Percentiles rank a stretch among this genome's conserved stretches.
Evolutionary conservation across 1,140 invertebrate species (phyloP).

Genomic region (Heterodera schachtii): DNA sequence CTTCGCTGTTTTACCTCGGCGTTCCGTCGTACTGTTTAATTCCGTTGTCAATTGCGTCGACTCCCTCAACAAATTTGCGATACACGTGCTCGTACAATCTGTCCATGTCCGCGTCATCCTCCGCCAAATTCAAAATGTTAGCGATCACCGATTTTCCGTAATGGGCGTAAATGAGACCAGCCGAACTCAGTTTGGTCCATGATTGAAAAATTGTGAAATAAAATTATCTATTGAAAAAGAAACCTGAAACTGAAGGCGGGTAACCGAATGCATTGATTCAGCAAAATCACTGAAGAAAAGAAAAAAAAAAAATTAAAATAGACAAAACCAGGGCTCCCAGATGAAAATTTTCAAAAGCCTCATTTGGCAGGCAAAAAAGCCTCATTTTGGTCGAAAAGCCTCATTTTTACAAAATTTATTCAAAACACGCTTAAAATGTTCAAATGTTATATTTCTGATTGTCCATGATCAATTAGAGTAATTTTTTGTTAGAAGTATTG

Average conservation of each 20-base stretch:
- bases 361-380: too few relatives aligned
- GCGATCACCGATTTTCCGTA: slow-evolving; percentile 82
- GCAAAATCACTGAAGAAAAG: slow-evolving; percentile 72
- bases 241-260: slow-evolving; percentile 41
- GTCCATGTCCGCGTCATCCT: slow-evolving; percentile 68
- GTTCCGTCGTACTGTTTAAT: slow-evolving; percentile 75
- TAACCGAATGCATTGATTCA: slow-evolving; percentile 72
- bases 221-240: not conserved
- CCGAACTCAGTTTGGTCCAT: slow-evolving; percentile 83
- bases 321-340: too few relatives aligned
- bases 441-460: too few relatives aligned
- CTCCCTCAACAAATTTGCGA: slow-evolving; percentile 84
- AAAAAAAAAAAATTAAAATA: slow-evolving; percentile 21
- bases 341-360: too few relatives aligned
- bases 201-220: slow-evolving; percentile 36
- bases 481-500: too few relatives aligned
- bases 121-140: slow-evolving; percentile 15
- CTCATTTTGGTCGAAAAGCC: too few relatives aligned
- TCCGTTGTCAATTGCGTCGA: slow-evolving; percentile 96
- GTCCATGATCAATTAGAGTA: too few relatives aligned
- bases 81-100: slow-evolving; percentile 83
- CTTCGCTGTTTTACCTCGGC: slow-evolving; percentile 67
- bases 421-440: too few relatives aligned
- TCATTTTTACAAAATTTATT: too few relatives aligned
- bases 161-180: slow-evolving; percentile 87